Base-by-base conservation (phyloP, 2,113 vertebrate genomes). In the Bombycilla garrulus region DNA sequence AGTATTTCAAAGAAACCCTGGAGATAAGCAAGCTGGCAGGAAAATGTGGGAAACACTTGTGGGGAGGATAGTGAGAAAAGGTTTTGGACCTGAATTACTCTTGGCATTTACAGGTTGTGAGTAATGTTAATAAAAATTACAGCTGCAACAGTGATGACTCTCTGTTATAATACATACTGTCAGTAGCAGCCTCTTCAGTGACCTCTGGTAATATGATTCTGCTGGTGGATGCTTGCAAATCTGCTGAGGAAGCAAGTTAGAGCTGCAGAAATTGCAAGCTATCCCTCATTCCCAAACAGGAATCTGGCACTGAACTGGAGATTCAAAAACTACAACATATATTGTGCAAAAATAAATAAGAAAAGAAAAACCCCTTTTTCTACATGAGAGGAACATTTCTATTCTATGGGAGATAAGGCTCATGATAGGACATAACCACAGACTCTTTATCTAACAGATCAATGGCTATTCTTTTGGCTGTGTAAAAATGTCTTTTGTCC, bases 71-170 rank as follows among this genome's bases (percentile, higher is more conserved):
- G 21, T 44, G 25, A 69, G 56, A 50, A 40, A 65, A 40, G 17
- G 26, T 31, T 58, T 88, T 62, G 77, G 50, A 65, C 24, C 78
- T 96, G 77, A 97, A 80, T 83, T 95, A 88, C 25, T 93, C 47
- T 77, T 88, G 94, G 54, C 66, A 92, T 51, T 95, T 82, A 77
- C 38, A 86, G 45, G 44, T 74, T 90, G 36, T 86, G 67, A 94
- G 65, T 86, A 95, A 97, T 78, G 71, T 82, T 96, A 95, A 96
- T 93, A 97, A 96, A 97, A 97, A 96, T 79, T 91, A 83, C 21
- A 23, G 60, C 33, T 96, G 71, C 77, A 74, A 92, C 76, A 70
- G n/a, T 95, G 85, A 96, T 47, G 42, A 51, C 24, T 81, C 62
- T 88, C 65, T 40, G 29, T 48, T 95, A 51, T 95, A 94, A 96